Evolutionary conservation across 2,888 invertebrate genomes (phyloP), one percentile per base, ranked within the genome.

Genomic region (Drosophila barbarae): DNA sequence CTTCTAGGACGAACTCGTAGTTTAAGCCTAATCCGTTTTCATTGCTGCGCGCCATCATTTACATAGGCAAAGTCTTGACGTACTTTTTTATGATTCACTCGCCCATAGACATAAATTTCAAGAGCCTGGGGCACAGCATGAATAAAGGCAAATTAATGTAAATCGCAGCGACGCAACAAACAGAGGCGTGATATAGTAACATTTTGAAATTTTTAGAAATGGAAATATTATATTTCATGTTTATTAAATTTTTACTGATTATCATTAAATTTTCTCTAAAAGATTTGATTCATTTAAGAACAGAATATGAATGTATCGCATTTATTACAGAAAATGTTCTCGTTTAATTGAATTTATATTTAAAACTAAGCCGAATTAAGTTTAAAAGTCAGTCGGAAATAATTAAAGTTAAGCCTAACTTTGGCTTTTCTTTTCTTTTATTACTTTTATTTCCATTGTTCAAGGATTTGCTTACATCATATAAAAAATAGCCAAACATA

Each of bases 91-190:
- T 71, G 80, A 74, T 53, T 58, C 69, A 72, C 72, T 59, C 57
- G 49, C 57, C 42, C 65, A 36, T 52, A 54, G 61, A 61, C 74
- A 78, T 83, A 80, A 79, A 80, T 75, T 76, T 77, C 72, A 60
- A 72, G 76, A 66, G 70, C 56, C 49, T 49, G 72, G 66, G 66
- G 74, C 86, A 70, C 87, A 85, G 87, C 87, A 76, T 87, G 87
- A 87, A 83, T 86, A 87, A 87, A 87, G 77, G 87, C 85, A 83
- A 87, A 86, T 87, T 87, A 87, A 87, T 87, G 87, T 87, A 86
- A 87, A 87, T 87, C 87, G 69, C 77, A 75, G 74, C 66, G 50
- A 32, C 12, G 59, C 57, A 70, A 60, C 49, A 42, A 52, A 36
- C 42, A 61, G 50, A 5, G 50, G 39, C 26, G 21, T 21, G 2